Evolutionary conservation across 1,140 invertebrate genomes (phyloP).

Genomic region (Drosophila kikkawai): DNA sequence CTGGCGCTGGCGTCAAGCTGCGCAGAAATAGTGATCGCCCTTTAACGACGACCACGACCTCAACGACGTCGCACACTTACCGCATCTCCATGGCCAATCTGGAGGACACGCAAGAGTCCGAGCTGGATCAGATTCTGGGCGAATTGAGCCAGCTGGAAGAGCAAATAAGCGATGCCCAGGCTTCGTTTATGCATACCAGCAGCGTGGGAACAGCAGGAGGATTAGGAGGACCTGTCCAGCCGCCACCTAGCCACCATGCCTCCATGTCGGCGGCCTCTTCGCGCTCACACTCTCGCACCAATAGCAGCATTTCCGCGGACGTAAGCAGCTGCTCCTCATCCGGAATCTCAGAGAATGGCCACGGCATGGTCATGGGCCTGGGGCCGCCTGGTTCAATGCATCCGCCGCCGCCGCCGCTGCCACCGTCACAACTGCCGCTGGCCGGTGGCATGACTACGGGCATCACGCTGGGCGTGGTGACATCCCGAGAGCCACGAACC

Average conservation of each 20-base stretch:
- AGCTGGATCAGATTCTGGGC: constrained; percentile 97
- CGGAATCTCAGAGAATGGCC: constrained; percentile 77
- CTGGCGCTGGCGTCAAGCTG: constrained; percentile 74
- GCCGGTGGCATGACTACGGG: constrained; percentile 58
- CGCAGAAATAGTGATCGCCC: constrained; percentile 73
- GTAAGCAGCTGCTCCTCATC: constrained; percentile 83
- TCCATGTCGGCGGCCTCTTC: constrained; percentile 68
- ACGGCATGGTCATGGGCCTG: constrained; percentile 14
- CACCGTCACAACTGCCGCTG: constrained; percentile 1
- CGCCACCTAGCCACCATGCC: constrained; percentile 20
- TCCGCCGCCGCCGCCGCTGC: neutral
- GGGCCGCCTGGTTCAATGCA: constrained; percentile 10
- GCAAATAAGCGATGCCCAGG: constrained; percentile 75
- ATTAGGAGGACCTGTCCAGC: constrained; percentile 57
- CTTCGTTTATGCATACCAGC: constrained; percentile 70
- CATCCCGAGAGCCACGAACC: constrained; percentile 88
- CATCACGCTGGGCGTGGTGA: constrained; percentile 66
- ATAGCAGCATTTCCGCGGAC: constrained; percentile 84
- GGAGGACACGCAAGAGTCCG: constrained; percentile 97
- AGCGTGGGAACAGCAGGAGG: neutral
- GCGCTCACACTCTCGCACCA: constrained; percentile 86
- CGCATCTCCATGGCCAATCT: constrained; percentile 96
- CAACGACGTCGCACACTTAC: constrained; percentile 86
- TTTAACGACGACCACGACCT: constrained; percentile 39
- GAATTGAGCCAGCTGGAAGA: constrained; percentile 95